A percentile compares a stretch with the other conserved stretches of the same genome.
Evolutionary conservation across 2,797 vertebrate genomes (phyloP).

Genomic region (Erethizon dorsatum): DNA sequence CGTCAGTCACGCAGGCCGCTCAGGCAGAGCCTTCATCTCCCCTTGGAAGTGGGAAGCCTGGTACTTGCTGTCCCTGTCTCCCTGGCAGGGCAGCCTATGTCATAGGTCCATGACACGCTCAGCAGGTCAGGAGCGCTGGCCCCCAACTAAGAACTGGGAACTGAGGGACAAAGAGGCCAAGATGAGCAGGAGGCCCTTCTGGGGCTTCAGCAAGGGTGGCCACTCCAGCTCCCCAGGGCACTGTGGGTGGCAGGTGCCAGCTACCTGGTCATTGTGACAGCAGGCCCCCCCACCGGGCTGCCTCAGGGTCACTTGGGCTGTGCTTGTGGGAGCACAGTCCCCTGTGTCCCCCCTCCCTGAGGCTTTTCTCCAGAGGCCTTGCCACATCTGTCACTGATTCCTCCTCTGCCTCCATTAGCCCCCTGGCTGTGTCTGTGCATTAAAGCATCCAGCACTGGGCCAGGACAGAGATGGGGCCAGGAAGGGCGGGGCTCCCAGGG

Average conservation of each 20-base stretch:
- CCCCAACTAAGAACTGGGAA: neutral
- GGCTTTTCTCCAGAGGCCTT: neutral
- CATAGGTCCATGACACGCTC: neutral
- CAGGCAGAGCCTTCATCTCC: neutral
- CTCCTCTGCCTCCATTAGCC: neutral
- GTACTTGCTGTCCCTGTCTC: neutral
- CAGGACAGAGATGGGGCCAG: neutral
- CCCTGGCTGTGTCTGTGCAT: neutral
- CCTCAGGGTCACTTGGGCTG: too few relatives aligned
- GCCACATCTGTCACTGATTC: neutral
- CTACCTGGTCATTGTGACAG: neutral
- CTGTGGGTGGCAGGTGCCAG: neutral
- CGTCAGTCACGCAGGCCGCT: neutral
- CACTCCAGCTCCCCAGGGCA: neutral
- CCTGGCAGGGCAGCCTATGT: neutral
- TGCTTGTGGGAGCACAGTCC: neutral
- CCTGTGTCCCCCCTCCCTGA: neutral
- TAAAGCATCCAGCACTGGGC: neutral
- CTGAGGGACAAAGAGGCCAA: neutral
- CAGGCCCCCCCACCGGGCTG: neutral
- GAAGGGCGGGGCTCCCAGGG: neutral
- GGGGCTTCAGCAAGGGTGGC: neutral
- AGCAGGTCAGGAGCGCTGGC: neutral
- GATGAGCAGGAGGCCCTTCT: neutral
- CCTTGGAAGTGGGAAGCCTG: neutral